Base-by-base conservation (phyloP, 2,888 invertebrate genomes). In the Subacronicta megacephala region DNA sequence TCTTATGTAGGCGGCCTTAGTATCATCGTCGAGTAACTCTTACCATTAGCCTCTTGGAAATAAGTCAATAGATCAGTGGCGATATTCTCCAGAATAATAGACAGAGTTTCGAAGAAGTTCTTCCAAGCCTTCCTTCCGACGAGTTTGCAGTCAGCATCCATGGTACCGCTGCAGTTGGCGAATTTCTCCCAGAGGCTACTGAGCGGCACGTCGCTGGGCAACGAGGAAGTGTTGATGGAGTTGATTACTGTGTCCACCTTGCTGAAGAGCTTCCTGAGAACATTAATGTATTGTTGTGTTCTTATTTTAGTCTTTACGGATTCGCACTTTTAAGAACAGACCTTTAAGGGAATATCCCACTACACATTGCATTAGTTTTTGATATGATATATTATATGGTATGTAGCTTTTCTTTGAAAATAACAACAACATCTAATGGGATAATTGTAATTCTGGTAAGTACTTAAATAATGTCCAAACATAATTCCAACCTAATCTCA, bases 1-100 rank as follows among this genome's bases (percentile, higher is more conserved):
- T n/a, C n/a, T n/a, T n/a, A n/a, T n/a, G n/a, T n/a, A n/a, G n/a
- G n/a, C n/a, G n/a, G n/a, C n/a, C n/a, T n/a, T n/a, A n/a, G n/a
- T n/a, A n/a, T n/a, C n/a, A n/a, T n/a, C n/a, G n/a, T n/a, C n/a
- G n/a, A n/a, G n/a, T n/a, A n/a, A n/a, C n/a, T 12, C 12, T 82
- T 72, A 93, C 94, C 93, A 76, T 89, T 89, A 29, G 84, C 76
- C 60, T 94, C 94, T 9, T 54, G 83, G 41, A 94, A 90, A 67
- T 94, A 94, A 0, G 79, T 87, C 13, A 83, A 51, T 10, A 94
- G 66, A 66, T 93, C 93, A 0, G 54, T 62, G 0, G 87, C 85
- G 2, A 89, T 62, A 36, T 87, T 85, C 18, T 83, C 81, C 0
- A 89, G 67, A 3, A 86, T 78, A 0, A 86, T 76, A 0, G 94